Percentiles rank a stretch among this genome's conserved stretches.
These are phyloP conservation scores for Dromas ardeola DNA, from an alignment of 2,113 vertebrate genomes.

Conservation along the genomic window DNA sequence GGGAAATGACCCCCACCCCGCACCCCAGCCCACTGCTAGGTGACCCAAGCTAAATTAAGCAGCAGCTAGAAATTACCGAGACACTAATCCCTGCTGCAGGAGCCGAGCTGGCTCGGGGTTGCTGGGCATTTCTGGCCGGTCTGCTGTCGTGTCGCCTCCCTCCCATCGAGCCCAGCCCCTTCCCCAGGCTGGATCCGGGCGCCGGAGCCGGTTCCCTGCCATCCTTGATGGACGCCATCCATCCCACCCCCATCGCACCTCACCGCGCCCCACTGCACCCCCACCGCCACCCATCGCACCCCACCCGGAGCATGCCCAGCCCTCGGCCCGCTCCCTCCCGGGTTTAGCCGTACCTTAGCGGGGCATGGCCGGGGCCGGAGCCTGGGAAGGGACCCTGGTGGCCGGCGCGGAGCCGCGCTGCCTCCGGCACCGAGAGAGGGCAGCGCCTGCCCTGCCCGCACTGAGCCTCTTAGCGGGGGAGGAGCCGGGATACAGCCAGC, in stretches of 20 bases:
- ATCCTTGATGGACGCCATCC: background rate
- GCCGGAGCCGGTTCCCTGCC: background rate
- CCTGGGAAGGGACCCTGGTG: background rate
- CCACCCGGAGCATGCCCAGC: background rate
- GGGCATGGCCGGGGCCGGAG: background rate
- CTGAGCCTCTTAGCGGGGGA: conserved; percentile 53
- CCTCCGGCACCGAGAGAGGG: background rate
- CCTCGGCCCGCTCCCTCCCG: background rate
- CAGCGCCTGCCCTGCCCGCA: background rate
- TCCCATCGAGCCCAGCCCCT: background rate
- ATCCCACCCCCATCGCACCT: background rate
- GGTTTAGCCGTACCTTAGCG: background rate
- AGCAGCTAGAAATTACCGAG: conserved; percentile 8
- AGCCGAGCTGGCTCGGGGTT: background rate
- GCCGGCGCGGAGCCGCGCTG: background rate
- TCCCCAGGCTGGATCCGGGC: background rate
- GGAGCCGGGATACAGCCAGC: conserved; percentile 38
- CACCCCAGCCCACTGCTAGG: background rate
- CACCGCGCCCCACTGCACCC: background rate
- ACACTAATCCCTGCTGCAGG: conserved; percentile 5
- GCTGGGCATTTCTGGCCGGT: background rate
- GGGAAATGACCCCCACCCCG: background rate
- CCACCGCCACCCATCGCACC: background rate
- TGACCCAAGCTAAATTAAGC: conserved; percentile 49
- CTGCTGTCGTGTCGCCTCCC: background rate